A percentile compares a stretch with the other conserved stretches of the same genome.
These are phyloP conservation scores for Sorex maritimensis DNA, from an alignment of 2,797 vertebrate species.

Conservation along the genomic window DNA sequence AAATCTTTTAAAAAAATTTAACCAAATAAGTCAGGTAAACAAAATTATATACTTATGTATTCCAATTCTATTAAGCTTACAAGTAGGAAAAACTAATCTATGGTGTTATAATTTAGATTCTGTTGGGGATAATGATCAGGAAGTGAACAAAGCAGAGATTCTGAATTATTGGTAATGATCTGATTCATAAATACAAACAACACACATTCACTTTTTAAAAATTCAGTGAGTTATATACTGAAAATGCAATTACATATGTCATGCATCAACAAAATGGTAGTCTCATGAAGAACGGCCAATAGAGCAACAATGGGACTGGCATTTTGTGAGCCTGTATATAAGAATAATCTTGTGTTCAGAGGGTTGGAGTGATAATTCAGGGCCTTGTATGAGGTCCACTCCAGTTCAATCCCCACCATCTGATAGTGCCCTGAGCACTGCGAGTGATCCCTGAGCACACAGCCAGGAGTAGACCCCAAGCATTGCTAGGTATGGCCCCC, in stretches of 20 bases:
- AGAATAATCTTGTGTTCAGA: not conserved
- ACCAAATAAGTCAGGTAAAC: not conserved
- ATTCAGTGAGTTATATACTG: not conserved
- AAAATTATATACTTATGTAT: not conserved
- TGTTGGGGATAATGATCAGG: not conserved
- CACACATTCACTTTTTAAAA: constrained; percentile 11
- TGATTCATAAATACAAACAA: not conserved
- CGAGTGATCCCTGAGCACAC: too few relatives aligned
- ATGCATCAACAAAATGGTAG: constrained; percentile 3
- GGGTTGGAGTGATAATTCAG: too few relatives aligned
- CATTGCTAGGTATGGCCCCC: too few relatives aligned
- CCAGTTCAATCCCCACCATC: too few relatives aligned
- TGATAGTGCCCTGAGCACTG: too few relatives aligned
- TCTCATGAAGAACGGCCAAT: not conserved
- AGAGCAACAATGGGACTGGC: not conserved
- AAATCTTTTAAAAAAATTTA: constrained; percentile 30
- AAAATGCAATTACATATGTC: not conserved
- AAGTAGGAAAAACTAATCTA: not conserved
- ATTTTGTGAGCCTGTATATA: not conserved
- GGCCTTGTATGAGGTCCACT: too few relatives aligned
- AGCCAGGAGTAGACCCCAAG: too few relatives aligned
- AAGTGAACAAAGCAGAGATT: not conserved
- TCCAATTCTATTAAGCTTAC: constrained; percentile 32
- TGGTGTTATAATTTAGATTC: not conserved
- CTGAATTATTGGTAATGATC: not conserved